A percentile compares a stretch with the other conserved stretches of the same genome.
These are phyloP conservation scores for Macrosoma leucophasiata DNA, from an alignment of 2,888 invertebrate genomes.

Conservation along the genomic window DNA sequence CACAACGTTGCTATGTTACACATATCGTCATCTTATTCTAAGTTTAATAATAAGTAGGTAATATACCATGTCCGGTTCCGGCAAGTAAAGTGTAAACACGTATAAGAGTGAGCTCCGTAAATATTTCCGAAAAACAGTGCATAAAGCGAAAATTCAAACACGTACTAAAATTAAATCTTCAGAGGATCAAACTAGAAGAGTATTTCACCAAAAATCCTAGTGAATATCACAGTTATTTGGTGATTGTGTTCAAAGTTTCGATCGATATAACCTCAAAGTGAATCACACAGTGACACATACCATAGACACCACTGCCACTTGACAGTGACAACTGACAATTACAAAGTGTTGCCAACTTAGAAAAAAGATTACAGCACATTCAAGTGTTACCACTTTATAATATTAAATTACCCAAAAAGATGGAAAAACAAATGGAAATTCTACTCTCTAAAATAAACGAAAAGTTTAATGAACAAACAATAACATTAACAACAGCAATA, in stretches of 20 bases:
- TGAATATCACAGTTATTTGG: slow-evolving; percentile 3
- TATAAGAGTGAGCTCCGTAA: too few relatives aligned
- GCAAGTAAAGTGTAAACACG: too few relatives aligned
- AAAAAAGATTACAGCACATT: slow-evolving; percentile 2
- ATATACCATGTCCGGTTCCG: too few relatives aligned
- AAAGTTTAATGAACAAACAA: slow-evolving; percentile 15
- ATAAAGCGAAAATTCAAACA: not conserved
- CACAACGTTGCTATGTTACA: too few relatives aligned
- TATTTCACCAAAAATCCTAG: slow-evolving; percentile 2
- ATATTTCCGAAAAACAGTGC: not conserved
- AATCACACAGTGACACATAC: not conserved
- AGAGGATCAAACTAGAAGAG: slow-evolving; percentile 1
- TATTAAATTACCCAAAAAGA: not conserved
- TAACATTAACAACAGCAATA: slow-evolving; percentile 14
- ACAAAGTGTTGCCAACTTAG: slow-evolving; percentile 4
- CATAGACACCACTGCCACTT: not conserved
- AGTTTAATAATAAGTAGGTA: too few relatives aligned
- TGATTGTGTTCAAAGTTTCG: slow-evolving; percentile 3
- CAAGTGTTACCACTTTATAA: slow-evolving; percentile 2
- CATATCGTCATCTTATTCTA: too few relatives aligned
- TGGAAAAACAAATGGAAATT: slow-evolving; percentile 76
- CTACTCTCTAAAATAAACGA: slow-evolving; percentile 35
- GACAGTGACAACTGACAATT: slow-evolving; percentile 7
- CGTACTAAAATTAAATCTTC: slow-evolving; percentile 3
- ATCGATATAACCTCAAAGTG: slow-evolving; percentile 4